Conservation (phyloP, 2,888 invertebrate genomes). For the Athetis lepigone region DNA sequence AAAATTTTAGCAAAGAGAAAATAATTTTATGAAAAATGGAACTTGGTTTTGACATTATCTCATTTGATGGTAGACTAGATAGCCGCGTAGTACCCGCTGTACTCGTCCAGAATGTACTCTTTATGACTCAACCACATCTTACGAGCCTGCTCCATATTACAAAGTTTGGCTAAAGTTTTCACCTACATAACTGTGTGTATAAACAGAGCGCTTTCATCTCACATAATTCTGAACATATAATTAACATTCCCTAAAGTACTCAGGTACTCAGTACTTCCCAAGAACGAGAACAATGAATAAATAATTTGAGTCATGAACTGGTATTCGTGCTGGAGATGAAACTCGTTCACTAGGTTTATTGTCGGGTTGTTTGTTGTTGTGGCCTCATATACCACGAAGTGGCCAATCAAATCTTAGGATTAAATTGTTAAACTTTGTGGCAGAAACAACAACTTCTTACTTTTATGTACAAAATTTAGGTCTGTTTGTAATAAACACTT, state of each 20-base stretch:
- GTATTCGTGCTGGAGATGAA: slow-evolving; percentile 61
- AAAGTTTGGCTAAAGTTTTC: slow-evolving; percentile 39
- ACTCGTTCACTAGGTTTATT: slow-evolving; percentile 71
- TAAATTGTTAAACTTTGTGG: slow-evolving; percentile 41
- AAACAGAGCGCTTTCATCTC: slow-evolving; percentile 13
- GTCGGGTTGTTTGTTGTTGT: slow-evolving; percentile 62
- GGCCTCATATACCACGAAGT: slow-evolving; percentile 55
- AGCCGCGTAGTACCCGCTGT: slow-evolving; percentile 9
- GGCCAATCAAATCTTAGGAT: slow-evolving; percentile 49
- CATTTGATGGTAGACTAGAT: slow-evolving; percentile 35
- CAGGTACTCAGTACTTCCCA: slow-evolving; percentile 32
- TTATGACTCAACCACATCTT: slow-evolving; percentile 21
- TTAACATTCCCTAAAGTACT: slow-evolving; percentile 34
- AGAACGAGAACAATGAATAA: slow-evolving; percentile 66
- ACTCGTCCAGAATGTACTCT: not conserved
- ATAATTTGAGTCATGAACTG: slow-evolving; percentile 62
- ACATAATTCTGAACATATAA: slow-evolving; percentile 17
- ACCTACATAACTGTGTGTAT: slow-evolving; percentile 7
- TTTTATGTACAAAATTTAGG: slow-evolving; percentile 48
- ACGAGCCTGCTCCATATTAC: slow-evolving; percentile 25
- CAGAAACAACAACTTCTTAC: slow-evolving; percentile 43
- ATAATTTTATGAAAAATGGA: slow-evolving; percentile 26
- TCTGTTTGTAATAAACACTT: slow-evolving; percentile 45
- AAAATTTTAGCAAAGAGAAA: slow-evolving; percentile 29
- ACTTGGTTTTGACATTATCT: slow-evolving; percentile 41